Percentiles rank a stretch among this genome's conserved stretches.
These are phyloP conservation scores for Protonibea diacanthus DNA, from an alignment of 2,797 vertebrate species.

Conservation along the genomic window DNA sequence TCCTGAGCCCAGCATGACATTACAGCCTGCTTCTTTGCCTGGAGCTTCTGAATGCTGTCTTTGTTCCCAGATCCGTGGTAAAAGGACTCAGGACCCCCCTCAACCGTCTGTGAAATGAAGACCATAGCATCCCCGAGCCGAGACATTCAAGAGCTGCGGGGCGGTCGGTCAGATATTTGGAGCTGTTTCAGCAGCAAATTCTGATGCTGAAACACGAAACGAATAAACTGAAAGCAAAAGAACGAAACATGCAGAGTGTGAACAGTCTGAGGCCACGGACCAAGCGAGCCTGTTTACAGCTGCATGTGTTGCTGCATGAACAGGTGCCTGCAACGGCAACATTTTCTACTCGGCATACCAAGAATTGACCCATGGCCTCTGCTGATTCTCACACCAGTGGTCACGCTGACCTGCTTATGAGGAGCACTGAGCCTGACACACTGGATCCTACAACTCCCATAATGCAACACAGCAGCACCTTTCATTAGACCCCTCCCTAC, in stretches of 20 bases:
- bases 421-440: too few relatives aligned
- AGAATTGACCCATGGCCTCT: background rate
- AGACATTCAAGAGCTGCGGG: background rate
- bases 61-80: slow-evolving; percentile 59
- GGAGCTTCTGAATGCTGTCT: slow-evolving; percentile 59
- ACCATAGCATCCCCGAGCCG: slow-evolving; percentile 21
- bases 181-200: slow-evolving; percentile 1
- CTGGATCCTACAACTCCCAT: background rate
- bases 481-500: background rate
- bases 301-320: slow-evolving; percentile 3
- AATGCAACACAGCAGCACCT: background rate
- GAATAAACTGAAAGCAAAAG: background rate
- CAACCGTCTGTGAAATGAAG: slow-evolving; percentile 11
- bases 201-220: background rate
- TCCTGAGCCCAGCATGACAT: slow-evolving; percentile 34
- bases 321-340: slow-evolving; percentile 4
- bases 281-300: background rate
- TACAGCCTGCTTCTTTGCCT: slow-evolving; percentile 19
- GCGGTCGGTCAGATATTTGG: background rate
- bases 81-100: slow-evolving; percentile 46
- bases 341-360: background rate
- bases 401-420: too few relatives aligned
- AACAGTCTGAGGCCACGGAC: background rate
- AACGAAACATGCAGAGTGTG: background rate
- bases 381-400: background rate